A percentile compares a stretch with the other conserved stretches of the same genome.
phyloP scores from a whole-genome alignment of 2,888 invertebrate genomes.

The Matsumyia berberina region DNA sequence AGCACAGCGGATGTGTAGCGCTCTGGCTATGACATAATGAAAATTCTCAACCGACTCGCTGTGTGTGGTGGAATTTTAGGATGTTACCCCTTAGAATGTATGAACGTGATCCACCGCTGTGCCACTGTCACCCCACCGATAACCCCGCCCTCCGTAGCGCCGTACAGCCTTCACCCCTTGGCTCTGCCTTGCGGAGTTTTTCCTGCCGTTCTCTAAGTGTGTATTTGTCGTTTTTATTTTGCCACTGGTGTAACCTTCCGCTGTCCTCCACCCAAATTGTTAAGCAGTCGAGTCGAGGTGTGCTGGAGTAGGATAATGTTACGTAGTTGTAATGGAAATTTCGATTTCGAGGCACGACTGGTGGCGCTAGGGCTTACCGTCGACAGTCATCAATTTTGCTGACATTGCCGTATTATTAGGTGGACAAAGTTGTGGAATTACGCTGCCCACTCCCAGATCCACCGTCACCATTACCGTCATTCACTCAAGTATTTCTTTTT shows the following conservation, averaged over 20 bases:
- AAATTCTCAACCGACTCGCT: constrained; percentile 47
- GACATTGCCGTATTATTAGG: constrained; percentile 54
- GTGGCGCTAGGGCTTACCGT: constrained; percentile 40
- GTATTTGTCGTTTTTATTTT: constrained; percentile 43
- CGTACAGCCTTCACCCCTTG: constrained; percentile 39
- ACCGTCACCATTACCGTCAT: background rate
- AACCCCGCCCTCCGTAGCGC: constrained; percentile 65
- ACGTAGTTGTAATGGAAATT: constrained; percentile 57
- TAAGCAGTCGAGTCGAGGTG: constrained; percentile 27
- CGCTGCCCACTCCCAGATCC: constrained; percentile 11
- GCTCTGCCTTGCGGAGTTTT: constrained; percentile 29
- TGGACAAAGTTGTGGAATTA: constrained; percentile 40
- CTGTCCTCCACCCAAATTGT: constrained; percentile 66
- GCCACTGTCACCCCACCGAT: constrained; percentile 35
- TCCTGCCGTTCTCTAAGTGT: background rate
- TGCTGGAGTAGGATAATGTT: constrained; percentile 21
- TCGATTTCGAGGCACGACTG: constrained; percentile 31
- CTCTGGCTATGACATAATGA: constrained; percentile 68
- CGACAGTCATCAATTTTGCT: constrained; percentile 52
- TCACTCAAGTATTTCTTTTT: background rate
- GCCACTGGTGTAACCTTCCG: constrained; percentile 61
- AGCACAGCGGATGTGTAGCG: constrained; percentile 34
- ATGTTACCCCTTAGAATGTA: constrained; percentile 53
- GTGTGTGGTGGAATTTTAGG: constrained; percentile 67
- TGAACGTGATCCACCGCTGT: constrained; percentile 35